Conservation (phyloP, 2,888 invertebrate genomes). For the Abscondita cerata region DNA sequence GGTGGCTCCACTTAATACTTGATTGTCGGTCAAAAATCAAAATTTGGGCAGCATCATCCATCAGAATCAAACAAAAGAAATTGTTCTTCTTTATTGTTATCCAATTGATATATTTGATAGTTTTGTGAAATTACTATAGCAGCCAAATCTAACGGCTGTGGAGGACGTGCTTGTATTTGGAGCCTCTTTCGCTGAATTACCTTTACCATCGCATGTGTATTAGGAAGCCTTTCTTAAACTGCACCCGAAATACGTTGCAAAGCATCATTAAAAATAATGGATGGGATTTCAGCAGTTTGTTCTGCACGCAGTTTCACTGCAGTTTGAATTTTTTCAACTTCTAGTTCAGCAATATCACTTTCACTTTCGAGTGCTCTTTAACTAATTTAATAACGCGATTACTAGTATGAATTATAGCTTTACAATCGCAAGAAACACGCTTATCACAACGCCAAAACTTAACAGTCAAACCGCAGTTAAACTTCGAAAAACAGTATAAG, state of each 20-base stretch:
- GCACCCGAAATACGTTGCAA: too few relatives aligned
- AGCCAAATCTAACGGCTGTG: slow-evolving; percentile 4
- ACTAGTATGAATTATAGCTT: neutral
- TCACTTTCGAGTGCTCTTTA: too few relatives aligned
- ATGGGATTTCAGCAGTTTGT: neutral
- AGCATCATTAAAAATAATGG: too few relatives aligned
- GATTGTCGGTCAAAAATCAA: slow-evolving; percentile 8
- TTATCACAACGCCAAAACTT: too few relatives aligned
- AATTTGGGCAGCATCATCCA: neutral
- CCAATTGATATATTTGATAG: slow-evolving; percentile 6
- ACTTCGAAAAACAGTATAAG: too few relatives aligned
- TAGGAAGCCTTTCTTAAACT: neutral
- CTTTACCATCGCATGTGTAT: neutral
- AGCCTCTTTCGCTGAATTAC: too few relatives aligned
- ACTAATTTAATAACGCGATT: neutral
- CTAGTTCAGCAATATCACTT: too few relatives aligned
- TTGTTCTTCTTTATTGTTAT: slow-evolving; percentile 5
- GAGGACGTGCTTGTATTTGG: slow-evolving; percentile 4
- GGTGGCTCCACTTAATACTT: slow-evolving; percentile 7
- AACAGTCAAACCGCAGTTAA: too few relatives aligned
- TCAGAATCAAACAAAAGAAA: slow-evolving; percentile 7
- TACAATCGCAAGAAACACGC: neutral
- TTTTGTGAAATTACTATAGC: slow-evolving; percentile 6
- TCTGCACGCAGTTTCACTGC: neutral
- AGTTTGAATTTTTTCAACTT: neutral